Evolutionary conservation across 2,888 invertebrate species (phyloP), one percentile per base, ranked within the genome.

Genomic region (Drosophila multiciliata): DNA sequence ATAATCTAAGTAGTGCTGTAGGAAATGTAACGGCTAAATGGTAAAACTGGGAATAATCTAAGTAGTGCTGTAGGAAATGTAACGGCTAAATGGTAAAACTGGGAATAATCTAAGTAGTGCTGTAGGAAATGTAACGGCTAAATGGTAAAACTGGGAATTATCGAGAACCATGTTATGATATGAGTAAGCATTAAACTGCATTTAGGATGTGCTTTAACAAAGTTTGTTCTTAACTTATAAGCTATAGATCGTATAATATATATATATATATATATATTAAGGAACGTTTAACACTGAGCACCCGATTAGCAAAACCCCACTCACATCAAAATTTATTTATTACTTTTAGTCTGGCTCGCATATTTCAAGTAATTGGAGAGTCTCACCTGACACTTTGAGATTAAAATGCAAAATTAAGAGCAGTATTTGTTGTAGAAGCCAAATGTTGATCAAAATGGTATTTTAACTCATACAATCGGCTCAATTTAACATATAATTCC

Each of bases 31-130:
- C 52, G 33, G 20, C n/a, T n/a, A 33, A 33, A 4, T 15, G 11
- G 1, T 7, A 58, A 78, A 58, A 57, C 26, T 48, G 78, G 77
- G 60, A 66, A 33, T 5, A 33, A 23, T 11, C 26, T 0, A 11
- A 17, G 50, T 29, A 3, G 11, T 11, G 9, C n/a, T 20, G 20
- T 33, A 8, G 3, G 23, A 20, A 20, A 20, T 23, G 49, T 53
- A 53, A 53, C 52, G 33, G 20, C n/a, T n/a, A 33, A 33, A 4
- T 15, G 11, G 1, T 7, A 58, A 78, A 58, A 57, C 26, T 48
- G 78, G 77, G 60, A 66, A 33, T 3, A 33, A 23, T 11, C 26
- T 0, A 12, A n/a, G 50, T 29, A 3, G 11, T 12, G 9, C n/a
- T 20, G 20, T 33, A 9, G 3, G 23, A 20, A 20, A 20, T 23